Evolutionary conservation across 2,113 vertebrate genomes (phyloP).

Genomic region (Callionymus lyra): DNA sequence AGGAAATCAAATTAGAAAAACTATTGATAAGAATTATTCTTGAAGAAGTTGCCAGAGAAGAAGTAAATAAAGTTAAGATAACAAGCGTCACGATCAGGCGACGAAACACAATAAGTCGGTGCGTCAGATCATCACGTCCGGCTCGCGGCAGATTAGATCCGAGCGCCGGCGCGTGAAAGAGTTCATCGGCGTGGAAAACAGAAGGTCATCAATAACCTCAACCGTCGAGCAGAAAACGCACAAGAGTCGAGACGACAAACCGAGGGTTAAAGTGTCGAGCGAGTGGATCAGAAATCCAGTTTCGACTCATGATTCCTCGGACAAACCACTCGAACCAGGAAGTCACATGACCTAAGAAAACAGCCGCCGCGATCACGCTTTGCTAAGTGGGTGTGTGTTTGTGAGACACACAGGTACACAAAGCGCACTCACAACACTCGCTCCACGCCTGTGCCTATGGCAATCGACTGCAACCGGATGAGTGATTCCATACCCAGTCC

Average conservation of each 20-base stretch:
- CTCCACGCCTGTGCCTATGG: slow-evolving; percentile 55
- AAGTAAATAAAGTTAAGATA: too few relatives aligned
- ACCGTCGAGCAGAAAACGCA: slow-evolving; percentile 74
- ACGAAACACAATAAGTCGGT: too few relatives aligned
- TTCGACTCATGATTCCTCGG: too few relatives aligned
- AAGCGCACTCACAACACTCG: slow-evolving; percentile 29
- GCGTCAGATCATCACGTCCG: slow-evolving; percentile 47
- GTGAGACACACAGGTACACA: slow-evolving; percentile 48
- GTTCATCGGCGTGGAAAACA: slow-evolving; percentile 68
- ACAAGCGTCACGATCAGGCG: too few relatives aligned
- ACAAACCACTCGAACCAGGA: slow-evolving; percentile 34
- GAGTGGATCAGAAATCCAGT: slow-evolving; percentile 10
- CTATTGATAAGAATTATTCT: too few relatives aligned
- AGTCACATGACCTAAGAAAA: slow-evolving; percentile 40
- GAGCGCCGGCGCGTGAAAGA: slow-evolving; percentile 63
- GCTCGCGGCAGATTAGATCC: slow-evolving; percentile 62
- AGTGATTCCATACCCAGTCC: slow-evolving; percentile 62
- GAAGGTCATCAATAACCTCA: slow-evolving; percentile 77
- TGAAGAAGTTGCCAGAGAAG: too few relatives aligned
- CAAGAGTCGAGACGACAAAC: slow-evolving; percentile 12
- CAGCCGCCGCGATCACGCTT: slow-evolving; percentile 36
- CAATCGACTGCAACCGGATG: slow-evolving; percentile 46
- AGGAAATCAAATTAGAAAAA: too few relatives aligned
- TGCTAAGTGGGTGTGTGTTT: slow-evolving; percentile 54
- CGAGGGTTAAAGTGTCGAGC: slow-evolving; percentile 17